Base-by-base conservation (phyloP, 1,140 invertebrate genomes). In the Nixonia krombeini region DNA sequence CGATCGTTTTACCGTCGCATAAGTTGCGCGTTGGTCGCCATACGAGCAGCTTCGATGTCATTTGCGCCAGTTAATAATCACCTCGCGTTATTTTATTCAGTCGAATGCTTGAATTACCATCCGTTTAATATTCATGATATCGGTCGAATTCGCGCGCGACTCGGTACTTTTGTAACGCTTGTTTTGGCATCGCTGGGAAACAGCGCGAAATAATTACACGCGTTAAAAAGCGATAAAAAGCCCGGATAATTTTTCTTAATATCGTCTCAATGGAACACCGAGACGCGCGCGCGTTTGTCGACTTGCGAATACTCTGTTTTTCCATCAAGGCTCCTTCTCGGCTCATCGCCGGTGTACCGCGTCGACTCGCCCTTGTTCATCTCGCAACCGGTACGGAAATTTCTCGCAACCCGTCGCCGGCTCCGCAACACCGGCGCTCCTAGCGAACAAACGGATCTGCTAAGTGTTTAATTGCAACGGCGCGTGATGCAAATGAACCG, bases 331-430 rank as follows among this genome's bases (percentile, higher is more conserved):
- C n/a, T n/a, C n/a, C n/a, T n/a, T n/a, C n/a, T n/a, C n/a, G n/a
- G n/a, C n/a, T n/a, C n/a, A n/a, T n/a, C n/a, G n/a, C n/a, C n/a
- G n/a, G n/a, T n/a, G n/a, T n/a, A n/a, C n/a, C n/a, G n/a, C n/a
- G n/a, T n/a, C n/a, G n/a, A n/a, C n/a, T n/a, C n/a, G n/a, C n/a
- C n/a, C n/a, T n/a, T n/a, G n/a, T n/a, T 70, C 72, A 72, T 67
- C 73, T 74, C 73, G 74, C 70, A 37, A 63, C 67, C 68, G 45
- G 59, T 46, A 44, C 53, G 58, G 18, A 15, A 45, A 53, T 26
- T 26, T 29, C 46, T 7, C 44, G 12, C 47, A 65, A 62, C 40
- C 42, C 49, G 46, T 25, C 49, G 44, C n/a, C n/a, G n/a, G n/a
- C n/a, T n/a, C n/a, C n/a, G n/a, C n/a, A n/a, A n/a, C n/a, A n/a